phyloP scores from a whole-genome alignment of 2,797 vertebrate genomes.

The Alfaro cultratus region DNA sequence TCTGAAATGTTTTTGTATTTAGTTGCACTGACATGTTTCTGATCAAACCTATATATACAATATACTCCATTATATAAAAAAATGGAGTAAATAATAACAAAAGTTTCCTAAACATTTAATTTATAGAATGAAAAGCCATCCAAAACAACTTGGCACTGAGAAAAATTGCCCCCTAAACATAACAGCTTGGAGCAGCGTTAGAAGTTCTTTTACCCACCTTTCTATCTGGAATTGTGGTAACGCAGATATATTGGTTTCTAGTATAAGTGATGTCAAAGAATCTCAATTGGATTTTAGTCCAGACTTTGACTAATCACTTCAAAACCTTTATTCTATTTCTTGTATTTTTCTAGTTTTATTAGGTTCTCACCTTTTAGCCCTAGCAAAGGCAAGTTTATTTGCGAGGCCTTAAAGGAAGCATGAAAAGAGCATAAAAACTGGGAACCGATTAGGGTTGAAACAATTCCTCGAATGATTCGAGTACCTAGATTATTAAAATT shows the following conservation, averaged over 20 bases:
- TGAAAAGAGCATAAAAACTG: neutral
- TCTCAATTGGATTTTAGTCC: neutral
- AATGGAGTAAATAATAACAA: neutral
- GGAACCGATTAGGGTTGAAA: too few relatives aligned
- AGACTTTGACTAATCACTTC: neutral
- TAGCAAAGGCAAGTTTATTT: neutral
- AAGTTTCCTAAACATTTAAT: neutral
- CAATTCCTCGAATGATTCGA: too few relatives aligned
- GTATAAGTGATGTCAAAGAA: neutral
- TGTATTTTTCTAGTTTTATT: neutral
- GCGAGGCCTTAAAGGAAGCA: neutral
- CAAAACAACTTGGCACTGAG: neutral
- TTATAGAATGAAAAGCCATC: neutral
- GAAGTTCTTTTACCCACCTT: neutral
- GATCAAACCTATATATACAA: too few relatives aligned
- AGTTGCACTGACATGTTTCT: neutral
- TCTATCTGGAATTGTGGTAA: neutral
- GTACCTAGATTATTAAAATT: too few relatives aligned
- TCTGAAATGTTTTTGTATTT: neutral
- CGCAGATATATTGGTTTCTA: neutral
- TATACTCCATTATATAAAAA: too few relatives aligned
- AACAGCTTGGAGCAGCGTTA: neutral
- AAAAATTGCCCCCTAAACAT: neutral
- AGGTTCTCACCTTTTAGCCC: neutral
- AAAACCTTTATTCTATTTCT: neutral